These are phyloP conservation scores for Scrobipalpa atriplicella DNA, from an alignment of 2,888 invertebrate genomes.

Conservation along the genomic window DNA sequence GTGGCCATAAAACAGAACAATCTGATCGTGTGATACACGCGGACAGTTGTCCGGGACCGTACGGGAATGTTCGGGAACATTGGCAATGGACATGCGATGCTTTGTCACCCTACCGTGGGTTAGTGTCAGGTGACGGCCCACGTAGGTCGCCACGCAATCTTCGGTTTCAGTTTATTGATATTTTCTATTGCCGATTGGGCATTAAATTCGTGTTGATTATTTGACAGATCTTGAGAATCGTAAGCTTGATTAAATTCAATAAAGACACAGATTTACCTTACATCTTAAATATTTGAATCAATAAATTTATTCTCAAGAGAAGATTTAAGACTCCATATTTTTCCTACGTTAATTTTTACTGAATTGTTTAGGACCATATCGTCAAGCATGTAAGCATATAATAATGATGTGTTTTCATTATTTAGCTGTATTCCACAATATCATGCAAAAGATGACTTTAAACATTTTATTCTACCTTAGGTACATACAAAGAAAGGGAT, in stretches of 20 bases:
- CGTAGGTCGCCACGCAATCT: conserved; percentile 18
- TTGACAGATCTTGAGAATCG: neutral
- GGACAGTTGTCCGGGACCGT: conserved; percentile 68
- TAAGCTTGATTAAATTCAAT: neutral
- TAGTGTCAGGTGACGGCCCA: conserved; percentile 24
- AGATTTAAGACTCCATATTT: too few species aligned
- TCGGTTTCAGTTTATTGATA: conserved; percentile 17
- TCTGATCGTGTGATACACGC: conserved; percentile 79
- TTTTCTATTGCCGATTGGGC: conserved; percentile 1
- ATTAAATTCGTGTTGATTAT: conserved; percentile 5
- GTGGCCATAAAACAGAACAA: conserved; percentile 73
- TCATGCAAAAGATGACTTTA: too few species aligned
- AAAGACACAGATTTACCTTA: too few species aligned
- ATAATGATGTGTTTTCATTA: too few species aligned
- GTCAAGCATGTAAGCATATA: too few species aligned
- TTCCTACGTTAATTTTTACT: too few species aligned
- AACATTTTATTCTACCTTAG: too few species aligned
- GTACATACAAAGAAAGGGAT: too few species aligned
- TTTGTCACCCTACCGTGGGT: conserved; percentile 71
- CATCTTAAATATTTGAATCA: too few species aligned
- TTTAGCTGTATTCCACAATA: too few species aligned
- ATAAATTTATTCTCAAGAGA: too few species aligned
- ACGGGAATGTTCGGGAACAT: conserved; percentile 60
- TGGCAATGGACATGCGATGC: conserved; percentile 75
- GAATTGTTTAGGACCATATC: too few species aligned